Evolutionary conservation across 2,888 invertebrate species (phyloP).

Genomic region (Auanema freiburgensis): DNA sequence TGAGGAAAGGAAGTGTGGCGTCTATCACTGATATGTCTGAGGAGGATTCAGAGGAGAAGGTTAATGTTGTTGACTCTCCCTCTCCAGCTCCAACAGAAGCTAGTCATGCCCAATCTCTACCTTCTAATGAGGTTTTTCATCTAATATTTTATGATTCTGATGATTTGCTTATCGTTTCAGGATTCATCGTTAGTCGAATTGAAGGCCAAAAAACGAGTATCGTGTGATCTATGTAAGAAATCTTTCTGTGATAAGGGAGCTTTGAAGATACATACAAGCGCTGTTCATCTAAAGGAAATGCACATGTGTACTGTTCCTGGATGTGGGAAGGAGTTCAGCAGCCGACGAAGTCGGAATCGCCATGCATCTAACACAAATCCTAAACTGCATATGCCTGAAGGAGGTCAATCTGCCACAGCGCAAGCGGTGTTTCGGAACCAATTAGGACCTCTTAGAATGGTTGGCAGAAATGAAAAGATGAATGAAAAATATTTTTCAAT

Average conservation of each 20-base stretch:
- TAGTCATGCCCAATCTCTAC: conserved; percentile 4
- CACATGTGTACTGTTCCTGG: conserved; percentile 88
- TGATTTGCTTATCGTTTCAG: conserved; percentile 1
- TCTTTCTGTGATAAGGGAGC: conserved; percentile 73
- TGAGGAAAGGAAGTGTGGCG: too few relatives aligned
- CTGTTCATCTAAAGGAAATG: conserved; percentile 97
- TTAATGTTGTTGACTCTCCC: conserved; percentile 20
- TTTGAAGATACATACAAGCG: conserved; percentile 96
- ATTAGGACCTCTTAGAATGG: conserved; percentile 14
- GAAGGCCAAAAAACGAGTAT: conserved; percentile 49
- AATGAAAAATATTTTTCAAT: too few relatives aligned
- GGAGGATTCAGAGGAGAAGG: not conserved
- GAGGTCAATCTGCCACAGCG: conserved; percentile 6
- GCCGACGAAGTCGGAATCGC: conserved; percentile 56
- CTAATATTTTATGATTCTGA: not conserved
- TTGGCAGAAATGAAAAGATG: not conserved
- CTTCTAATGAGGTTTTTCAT: conserved; percentile 1
- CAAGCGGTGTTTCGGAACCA: conserved; percentile 11
- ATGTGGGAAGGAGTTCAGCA: conserved; percentile 57
- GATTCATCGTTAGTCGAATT: conserved; percentile 6
- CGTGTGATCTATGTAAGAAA: conserved; percentile 75
- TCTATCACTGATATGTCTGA: too few relatives aligned
- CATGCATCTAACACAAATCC: conserved; percentile 63
- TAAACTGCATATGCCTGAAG: conserved; percentile 56
- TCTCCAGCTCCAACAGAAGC: conserved; percentile 19